These are phyloP conservation scores for Mythimna lalbum DNA, from an alignment of 2,888 invertebrate genomes.

Conservation along the genomic window DNA sequence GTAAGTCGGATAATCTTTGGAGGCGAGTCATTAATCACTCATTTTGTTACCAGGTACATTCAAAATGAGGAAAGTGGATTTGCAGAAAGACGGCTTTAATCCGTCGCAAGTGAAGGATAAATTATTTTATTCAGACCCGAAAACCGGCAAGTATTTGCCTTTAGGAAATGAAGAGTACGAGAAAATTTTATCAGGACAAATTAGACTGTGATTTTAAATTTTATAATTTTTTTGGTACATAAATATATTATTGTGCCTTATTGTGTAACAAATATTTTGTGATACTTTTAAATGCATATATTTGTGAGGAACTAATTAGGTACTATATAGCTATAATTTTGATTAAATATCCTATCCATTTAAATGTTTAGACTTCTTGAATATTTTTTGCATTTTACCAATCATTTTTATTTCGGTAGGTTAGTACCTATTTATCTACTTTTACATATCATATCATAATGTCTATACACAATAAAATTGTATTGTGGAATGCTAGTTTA, in stretches of 20 bases:
- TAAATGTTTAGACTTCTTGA: not conserved
- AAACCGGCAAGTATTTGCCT: constrained; percentile 92
- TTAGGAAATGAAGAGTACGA: constrained; percentile 94
- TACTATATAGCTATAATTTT: constrained; percentile 1
- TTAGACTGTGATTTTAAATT: constrained; percentile 92
- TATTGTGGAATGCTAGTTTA: not conserved
- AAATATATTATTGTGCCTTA: constrained; percentile 43
- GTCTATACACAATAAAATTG: not conserved
- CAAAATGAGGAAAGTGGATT: constrained; percentile 98
- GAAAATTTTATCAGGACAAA: constrained; percentile 94
- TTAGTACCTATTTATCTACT: not conserved
- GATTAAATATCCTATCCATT: not conserved
- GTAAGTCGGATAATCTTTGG: not conserved
- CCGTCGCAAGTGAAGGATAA: constrained; percentile 93
- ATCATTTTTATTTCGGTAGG: not conserved
- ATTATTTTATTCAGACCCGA: constrained; percentile 94
- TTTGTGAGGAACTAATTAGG: constrained; percentile 14
- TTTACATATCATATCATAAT: not conserved
- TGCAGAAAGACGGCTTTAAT: constrained; percentile 97
- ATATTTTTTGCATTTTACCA: not conserved
- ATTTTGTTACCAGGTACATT: constrained; percentile 94
- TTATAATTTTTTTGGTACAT: constrained; percentile 31
- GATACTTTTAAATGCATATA: constrained; percentile 46
- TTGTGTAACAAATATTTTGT: constrained; percentile 48
- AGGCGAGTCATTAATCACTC: not conserved